Evolutionary conservation across 2,888 invertebrate species (phyloP).

Genomic region (Oxytorus armatus): DNA sequence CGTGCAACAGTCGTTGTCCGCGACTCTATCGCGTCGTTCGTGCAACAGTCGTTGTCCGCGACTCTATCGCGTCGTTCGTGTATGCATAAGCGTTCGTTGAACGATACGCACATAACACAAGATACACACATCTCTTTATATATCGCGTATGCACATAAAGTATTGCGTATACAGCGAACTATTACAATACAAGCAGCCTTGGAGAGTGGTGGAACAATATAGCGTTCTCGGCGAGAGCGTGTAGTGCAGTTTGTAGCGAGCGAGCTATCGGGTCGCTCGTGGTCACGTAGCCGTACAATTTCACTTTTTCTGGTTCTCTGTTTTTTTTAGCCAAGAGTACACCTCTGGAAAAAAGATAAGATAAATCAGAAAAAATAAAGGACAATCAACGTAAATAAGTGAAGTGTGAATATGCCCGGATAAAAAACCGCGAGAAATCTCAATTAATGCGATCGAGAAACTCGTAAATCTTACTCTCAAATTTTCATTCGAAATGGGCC

Average conservation of each 20-base stretch:
- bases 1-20: conserved; percentile 57
- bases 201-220: conserved; percentile 5
- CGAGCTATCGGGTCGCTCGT: conserved; percentile 41
- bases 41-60: background rate
- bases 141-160: conserved; percentile 14
- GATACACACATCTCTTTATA: conserved; percentile 11
- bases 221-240: conserved; percentile 4
- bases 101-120: conserved; percentile 20
- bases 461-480: background rate
- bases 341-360: background rate
- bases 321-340: background rate
- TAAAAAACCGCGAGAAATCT: background rate
- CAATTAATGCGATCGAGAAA: background rate
- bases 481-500: background rate
- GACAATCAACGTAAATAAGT: background rate
- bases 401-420: background rate
- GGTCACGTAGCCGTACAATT: conserved; percentile 3
- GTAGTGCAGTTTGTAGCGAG: conserved; percentile 44
- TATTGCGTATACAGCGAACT: conserved; percentile 12
- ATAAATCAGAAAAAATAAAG: background rate
- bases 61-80: background rate
- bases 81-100: conserved; percentile 25
- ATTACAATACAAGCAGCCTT: conserved; percentile 18
- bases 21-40: conserved; percentile 38
- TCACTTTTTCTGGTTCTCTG: conserved; percentile 2